These are phyloP conservation scores for Eupithecia abbreviata DNA, from an alignment of 2,888 invertebrate genomes.

Conservation along the genomic window DNA sequence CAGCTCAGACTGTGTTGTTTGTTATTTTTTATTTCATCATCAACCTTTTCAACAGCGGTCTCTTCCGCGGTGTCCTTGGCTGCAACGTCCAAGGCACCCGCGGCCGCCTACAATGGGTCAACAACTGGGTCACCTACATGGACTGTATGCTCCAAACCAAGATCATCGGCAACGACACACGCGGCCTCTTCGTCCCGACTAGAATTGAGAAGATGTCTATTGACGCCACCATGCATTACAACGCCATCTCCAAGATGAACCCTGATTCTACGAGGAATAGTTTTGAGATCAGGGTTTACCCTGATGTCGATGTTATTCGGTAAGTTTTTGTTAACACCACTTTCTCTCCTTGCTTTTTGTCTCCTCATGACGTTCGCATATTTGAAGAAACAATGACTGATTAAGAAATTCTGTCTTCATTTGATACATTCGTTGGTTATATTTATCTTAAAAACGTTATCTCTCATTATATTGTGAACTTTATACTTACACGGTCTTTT, in stretches of 20 bases:
- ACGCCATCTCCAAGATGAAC: slow-evolving; percentile 76
- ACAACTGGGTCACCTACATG: slow-evolving; percentile 94
- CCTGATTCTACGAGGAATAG: slow-evolving; percentile 72
- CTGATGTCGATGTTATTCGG: slow-evolving; percentile 80
- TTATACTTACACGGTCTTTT: slow-evolving; percentile 15
- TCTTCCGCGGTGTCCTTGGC: slow-evolving; percentile 84
- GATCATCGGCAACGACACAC: slow-evolving; percentile 87
- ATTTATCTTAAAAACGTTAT: too few species aligned
- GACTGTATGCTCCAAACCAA: slow-evolving; percentile 94
- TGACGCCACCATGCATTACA: slow-evolving; percentile 85
- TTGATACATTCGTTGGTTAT: too few species aligned
- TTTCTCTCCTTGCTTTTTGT: neutral
- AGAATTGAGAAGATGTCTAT: slow-evolving; percentile 88
- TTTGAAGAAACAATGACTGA: too few species aligned
- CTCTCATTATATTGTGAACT: neutral
- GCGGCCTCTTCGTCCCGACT: slow-evolving; percentile 90
- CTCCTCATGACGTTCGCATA: neutral
- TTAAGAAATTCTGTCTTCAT: too few species aligned
- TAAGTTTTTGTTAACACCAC: slow-evolving; percentile 42
- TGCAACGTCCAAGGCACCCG: slow-evolving; percentile 80
- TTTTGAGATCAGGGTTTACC: slow-evolving; percentile 76
- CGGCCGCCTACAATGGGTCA: slow-evolving; percentile 86
- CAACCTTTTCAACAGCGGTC: slow-evolving; percentile 68
- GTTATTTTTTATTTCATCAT: neutral
- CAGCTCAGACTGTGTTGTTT: neutral